Evolutionary conservation across 2,113 vertebrate genomes (phyloP).

Genomic region (Hippoglossus stenolepis): DNA sequence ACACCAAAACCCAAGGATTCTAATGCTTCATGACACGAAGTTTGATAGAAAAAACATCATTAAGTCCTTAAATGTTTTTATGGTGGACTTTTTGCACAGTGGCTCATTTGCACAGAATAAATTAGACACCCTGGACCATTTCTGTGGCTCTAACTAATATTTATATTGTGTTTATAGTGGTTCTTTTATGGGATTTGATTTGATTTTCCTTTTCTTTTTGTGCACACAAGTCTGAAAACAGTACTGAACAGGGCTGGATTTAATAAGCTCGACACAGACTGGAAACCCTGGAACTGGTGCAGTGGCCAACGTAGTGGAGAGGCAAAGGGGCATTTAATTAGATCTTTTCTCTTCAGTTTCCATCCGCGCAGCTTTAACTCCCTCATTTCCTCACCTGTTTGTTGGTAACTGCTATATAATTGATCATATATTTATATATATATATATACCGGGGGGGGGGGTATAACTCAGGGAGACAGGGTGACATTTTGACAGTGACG

Average conservation of each 20-base stretch:
- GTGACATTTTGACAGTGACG: slow-evolving; percentile 29
- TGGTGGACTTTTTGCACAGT: not conserved
- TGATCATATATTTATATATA: slow-evolving; percentile 26
- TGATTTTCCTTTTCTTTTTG: not conserved
- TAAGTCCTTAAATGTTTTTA: not conserved
- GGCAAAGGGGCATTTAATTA: slow-evolving; percentile 49
- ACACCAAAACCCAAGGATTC: not conserved
- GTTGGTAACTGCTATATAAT: slow-evolving; percentile 50
- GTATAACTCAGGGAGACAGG: not conserved
- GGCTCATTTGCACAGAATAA: not conserved
- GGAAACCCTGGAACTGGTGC: not conserved
- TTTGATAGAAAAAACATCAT: too few relatives aligned
- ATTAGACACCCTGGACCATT: not conserved
- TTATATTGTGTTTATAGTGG: slow-evolving; percentile 8
- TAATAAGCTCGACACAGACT: slow-evolving; percentile 34
- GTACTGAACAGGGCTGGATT: slow-evolving; percentile 19
- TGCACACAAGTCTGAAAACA: slow-evolving; percentile 19
- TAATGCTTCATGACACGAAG: not conserved
- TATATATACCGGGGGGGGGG: not conserved
- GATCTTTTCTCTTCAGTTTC: slow-evolving; percentile 35
- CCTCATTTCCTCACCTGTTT: slow-evolving; percentile 37
- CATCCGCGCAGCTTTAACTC: slow-evolving; percentile 10
- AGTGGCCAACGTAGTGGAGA: slow-evolving; percentile 24
- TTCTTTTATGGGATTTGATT: slow-evolving; percentile 19
- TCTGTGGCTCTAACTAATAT: not conserved